Evolutionary conservation across 1,140 invertebrate species (phyloP).

Genomic region (Dreissena rostriformis): DNA sequence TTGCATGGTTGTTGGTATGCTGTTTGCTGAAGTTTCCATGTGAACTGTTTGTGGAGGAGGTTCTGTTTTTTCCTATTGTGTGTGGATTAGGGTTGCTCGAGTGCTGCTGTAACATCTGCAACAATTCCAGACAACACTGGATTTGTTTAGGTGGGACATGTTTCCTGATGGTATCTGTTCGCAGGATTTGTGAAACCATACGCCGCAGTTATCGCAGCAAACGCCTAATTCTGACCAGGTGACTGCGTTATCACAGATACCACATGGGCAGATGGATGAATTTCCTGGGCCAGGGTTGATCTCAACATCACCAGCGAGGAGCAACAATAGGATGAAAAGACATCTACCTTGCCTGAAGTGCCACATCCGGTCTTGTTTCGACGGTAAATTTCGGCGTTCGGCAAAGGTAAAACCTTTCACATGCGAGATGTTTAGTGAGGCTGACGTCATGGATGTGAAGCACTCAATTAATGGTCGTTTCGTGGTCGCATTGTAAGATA

Average conservation of each 20-base stretch:
- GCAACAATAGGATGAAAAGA: background rate
- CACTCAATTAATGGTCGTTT: background rate
- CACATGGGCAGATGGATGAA: conserved; percentile 20
- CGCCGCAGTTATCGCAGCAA: conserved; percentile 5
- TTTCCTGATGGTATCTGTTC: conserved; percentile 6
- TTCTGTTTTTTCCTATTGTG: conserved; percentile 1
- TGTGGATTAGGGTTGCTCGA: background rate
- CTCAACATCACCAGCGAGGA: background rate
- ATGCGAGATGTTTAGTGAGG: background rate
- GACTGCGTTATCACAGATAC: background rate
- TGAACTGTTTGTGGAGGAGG: conserved; percentile 12
- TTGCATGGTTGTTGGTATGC: background rate
- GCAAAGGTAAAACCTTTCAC: background rate
- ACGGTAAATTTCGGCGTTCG: conserved; percentile 6
- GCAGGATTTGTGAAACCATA: conserved; percentile 20
- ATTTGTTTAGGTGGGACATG: conserved; percentile 13
- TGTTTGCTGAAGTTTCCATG: background rate
- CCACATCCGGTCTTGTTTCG: background rate
- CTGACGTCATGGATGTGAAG: background rate
- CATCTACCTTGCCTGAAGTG: background rate
- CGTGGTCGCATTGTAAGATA: background rate
- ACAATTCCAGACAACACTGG: conserved; percentile 13
- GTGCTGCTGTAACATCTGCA: conserved; percentile 2
- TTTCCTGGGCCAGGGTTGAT: background rate
- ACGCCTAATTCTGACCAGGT: conserved; percentile 7